Percentiles rank a stretch among this genome's conserved stretches.
Evolutionary conservation across 2,113 vertebrate species (phyloP).

Genomic region (Gasterosteus nipponicus): DNA sequence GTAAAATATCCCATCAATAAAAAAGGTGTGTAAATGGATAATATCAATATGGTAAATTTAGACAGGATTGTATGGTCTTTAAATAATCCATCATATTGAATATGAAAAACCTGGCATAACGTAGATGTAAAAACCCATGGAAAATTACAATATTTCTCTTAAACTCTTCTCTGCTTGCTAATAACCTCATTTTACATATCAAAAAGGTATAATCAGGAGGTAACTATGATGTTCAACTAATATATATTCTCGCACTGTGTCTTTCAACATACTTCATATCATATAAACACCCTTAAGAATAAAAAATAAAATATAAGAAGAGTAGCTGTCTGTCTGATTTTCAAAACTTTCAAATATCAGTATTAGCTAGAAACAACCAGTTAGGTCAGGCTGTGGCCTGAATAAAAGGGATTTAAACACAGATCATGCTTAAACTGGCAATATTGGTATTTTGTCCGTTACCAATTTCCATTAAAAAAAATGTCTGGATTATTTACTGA

Average conservation of each 20-base stretch:
- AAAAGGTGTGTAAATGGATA: neutral
- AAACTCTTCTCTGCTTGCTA: neutral
- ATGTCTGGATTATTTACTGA: neutral
- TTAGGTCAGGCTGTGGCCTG: neutral
- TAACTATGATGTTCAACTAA: neutral
- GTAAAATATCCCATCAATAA: neutral
- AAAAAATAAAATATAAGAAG: neutral
- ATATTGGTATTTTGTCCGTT: neutral
- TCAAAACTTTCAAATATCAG: neutral
- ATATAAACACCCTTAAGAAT: neutral
- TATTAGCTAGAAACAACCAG: neutral
- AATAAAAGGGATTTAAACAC: constrained; percentile 2
- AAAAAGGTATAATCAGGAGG: neutral
- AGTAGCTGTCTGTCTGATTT: neutral
- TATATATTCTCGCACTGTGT: neutral
- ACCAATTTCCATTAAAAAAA: neutral
- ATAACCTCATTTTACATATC: neutral
- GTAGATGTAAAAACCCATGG: neutral
- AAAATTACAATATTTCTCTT: neutral
- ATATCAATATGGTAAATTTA: neutral
- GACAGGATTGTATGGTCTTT: no score
- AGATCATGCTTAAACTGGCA: neutral
- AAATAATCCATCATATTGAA: neutral
- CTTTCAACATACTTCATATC: neutral
- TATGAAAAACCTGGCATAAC: neutral